A percentile compares a stretch with the other conserved stretches of the same genome.
These are phyloP conservation scores for Eulacestoma nigropectus DNA, from an alignment of 2,113 vertebrate genomes.

Conservation along the genomic window DNA sequence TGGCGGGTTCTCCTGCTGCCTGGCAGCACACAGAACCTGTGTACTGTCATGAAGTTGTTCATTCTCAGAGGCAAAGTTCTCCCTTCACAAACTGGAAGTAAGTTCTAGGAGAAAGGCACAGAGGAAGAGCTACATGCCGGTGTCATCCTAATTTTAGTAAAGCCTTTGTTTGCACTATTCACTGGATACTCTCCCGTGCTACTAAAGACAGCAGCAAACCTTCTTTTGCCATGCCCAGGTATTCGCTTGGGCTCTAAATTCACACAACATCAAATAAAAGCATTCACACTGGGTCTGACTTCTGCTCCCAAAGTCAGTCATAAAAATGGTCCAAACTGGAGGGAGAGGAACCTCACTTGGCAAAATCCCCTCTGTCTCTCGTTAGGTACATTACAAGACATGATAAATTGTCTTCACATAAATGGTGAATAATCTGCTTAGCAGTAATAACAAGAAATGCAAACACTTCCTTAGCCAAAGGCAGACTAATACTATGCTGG, in stretches of 20 bases:
- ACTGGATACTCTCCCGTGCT: background rate
- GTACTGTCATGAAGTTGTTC: background rate
- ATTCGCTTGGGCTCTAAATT: background rate
- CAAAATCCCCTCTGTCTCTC: background rate
- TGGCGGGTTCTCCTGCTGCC: background rate
- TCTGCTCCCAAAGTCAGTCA: background rate
- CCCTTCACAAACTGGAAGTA: background rate
- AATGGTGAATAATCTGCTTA: conserved; percentile 15
- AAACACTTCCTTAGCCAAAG: conserved; percentile 22
- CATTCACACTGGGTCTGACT: background rate
- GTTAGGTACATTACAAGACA: background rate
- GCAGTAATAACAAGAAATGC: conserved; percentile 2
- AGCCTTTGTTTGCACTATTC: background rate
- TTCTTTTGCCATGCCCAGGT: background rate
- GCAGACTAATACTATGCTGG: background rate
- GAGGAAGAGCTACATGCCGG: background rate
- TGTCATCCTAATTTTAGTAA: background rate
- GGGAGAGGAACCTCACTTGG: background rate
- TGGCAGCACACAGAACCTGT: background rate
- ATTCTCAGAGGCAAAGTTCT: background rate
- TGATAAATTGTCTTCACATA: background rate
- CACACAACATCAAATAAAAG: background rate
- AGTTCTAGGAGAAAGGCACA: background rate
- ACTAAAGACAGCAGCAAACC: background rate
- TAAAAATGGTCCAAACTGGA: background rate